These are phyloP conservation scores for Aphaenogaster ashmeadi DNA, from an alignment of 1,140 invertebrate genomes.

Conservation along the genomic window DNA sequence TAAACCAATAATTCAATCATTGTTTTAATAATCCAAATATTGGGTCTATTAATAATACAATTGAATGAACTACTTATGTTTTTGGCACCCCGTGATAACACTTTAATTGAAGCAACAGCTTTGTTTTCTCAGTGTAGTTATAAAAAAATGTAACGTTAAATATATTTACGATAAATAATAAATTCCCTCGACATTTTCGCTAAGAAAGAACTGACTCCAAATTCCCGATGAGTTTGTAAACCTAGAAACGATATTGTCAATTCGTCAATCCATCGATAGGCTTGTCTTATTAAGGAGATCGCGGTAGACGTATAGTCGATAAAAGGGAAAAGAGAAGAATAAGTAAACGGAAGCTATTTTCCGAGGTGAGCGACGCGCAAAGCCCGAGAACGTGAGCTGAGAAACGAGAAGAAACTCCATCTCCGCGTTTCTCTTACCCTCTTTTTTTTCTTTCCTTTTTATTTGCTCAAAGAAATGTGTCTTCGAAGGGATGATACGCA, in stretches of 20 bases:
- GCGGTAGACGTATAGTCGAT: constrained; percentile 38
- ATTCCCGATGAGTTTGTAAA: constrained; percentile 4
- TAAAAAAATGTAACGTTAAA: background rate
- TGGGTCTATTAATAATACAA: too few species aligned
- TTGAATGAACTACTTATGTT: too few species aligned
- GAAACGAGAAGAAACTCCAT: constrained; percentile 44
- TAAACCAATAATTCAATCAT: too few species aligned
- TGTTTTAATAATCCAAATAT: too few species aligned
- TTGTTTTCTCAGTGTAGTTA: too few species aligned
- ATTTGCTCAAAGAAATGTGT: constrained; percentile 22
- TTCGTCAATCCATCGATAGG: constrained; percentile 19
- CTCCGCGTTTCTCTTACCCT: background rate
- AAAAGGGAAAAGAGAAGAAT: constrained; percentile 41
- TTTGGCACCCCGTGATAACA: too few species aligned
- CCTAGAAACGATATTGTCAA: background rate
- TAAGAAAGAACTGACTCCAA: background rate
- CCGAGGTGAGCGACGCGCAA: constrained; percentile 37
- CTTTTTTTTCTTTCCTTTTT: background rate
- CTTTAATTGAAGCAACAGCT: background rate
- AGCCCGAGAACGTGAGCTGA: constrained; percentile 56
- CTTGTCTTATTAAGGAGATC: constrained; percentile 47
- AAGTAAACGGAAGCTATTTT: constrained; percentile 63
- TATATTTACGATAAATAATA: background rate
- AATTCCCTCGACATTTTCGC: background rate
- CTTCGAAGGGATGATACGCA: constrained; percentile 22